Percentiles rank a stretch among this genome's conserved stretches.
phyloP scores from a whole-genome alignment of 2,113 vertebrate genomes.

The Falcunculus frontatus region DNA sequence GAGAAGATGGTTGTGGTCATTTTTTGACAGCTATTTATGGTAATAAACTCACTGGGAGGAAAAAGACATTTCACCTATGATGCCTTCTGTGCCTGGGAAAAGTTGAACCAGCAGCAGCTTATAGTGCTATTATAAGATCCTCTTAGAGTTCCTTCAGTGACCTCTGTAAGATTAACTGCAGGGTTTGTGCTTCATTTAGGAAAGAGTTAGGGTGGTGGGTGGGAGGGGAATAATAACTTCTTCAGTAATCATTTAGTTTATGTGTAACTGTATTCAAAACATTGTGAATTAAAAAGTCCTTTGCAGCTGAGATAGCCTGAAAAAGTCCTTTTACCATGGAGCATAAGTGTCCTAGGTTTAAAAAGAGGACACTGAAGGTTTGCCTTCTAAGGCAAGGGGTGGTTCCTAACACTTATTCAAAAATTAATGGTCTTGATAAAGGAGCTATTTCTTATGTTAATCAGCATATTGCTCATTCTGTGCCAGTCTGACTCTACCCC shows the following conservation, averaged over 20 bases:
- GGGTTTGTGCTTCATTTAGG: neutral
- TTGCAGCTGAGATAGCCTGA: neutral
- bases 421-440: neutral
- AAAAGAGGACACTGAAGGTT: neutral
- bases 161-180: neutral
- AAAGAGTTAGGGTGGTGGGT: neutral
- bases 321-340: neutral
- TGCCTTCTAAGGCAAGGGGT: neutral
- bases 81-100: neutral
- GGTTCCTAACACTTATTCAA: neutral
- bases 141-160: neutral
- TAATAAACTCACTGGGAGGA: neutral
- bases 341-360: neutral
- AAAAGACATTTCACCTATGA: neutral
- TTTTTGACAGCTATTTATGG: neutral
- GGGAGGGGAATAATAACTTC: neutral
- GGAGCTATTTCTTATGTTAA: neutral
- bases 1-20: neutral
- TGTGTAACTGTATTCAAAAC: neutral
- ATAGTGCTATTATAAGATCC: neutral
- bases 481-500: neutral
- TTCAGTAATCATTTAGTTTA: neutral
- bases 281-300: neutral
- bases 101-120: neutral
- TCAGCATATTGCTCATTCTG: neutral